phyloP scores from a whole-genome alignment of 2,797 vertebrate genomes.

The Falco cherrug region DNA sequence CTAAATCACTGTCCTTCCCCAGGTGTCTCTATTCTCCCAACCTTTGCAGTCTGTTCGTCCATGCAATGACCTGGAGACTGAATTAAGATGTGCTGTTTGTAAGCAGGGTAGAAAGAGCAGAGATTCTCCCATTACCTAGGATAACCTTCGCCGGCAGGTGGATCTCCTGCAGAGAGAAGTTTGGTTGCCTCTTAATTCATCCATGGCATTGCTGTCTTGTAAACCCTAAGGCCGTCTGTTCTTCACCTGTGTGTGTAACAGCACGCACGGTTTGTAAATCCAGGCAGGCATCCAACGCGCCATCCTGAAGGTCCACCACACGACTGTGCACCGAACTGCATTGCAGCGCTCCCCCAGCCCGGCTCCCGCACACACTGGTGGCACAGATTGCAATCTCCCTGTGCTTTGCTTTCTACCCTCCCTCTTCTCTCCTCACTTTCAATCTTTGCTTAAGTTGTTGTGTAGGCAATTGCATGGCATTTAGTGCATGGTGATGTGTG shows the following conservation, averaged over 20 bases:
- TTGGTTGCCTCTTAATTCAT: conserved; percentile 12
- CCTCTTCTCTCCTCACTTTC: background rate
- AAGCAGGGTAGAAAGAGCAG: background rate
- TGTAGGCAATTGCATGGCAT: conserved; percentile 19
- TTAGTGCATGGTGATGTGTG: conserved; percentile 36
- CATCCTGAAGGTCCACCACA: background rate
- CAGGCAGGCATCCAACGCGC: background rate
- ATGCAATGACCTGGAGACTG: background rate
- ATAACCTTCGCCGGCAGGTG: background rate
- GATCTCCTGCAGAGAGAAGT: background rate
- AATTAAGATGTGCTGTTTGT: background rate
- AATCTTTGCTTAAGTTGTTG: conserved; percentile 48
- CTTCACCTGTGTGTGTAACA: background rate
- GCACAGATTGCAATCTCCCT: background rate
- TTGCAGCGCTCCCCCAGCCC: background rate
- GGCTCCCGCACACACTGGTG: rapidly evolving
- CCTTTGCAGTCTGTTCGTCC: background rate
- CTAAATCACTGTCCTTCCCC: background rate
- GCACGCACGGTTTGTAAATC: background rate
- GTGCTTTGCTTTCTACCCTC: background rate
- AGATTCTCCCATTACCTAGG: background rate
- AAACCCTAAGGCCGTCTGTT: conserved; percentile 2
- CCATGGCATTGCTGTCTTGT: background rate
- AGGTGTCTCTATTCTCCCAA: background rate
- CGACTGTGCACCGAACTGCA: background rate